Percentiles rank a stretch among this genome's conserved stretches.
phyloP scores from a whole-genome alignment of 1,140 invertebrate genomes.

The Trichonephila clavata region DNA sequence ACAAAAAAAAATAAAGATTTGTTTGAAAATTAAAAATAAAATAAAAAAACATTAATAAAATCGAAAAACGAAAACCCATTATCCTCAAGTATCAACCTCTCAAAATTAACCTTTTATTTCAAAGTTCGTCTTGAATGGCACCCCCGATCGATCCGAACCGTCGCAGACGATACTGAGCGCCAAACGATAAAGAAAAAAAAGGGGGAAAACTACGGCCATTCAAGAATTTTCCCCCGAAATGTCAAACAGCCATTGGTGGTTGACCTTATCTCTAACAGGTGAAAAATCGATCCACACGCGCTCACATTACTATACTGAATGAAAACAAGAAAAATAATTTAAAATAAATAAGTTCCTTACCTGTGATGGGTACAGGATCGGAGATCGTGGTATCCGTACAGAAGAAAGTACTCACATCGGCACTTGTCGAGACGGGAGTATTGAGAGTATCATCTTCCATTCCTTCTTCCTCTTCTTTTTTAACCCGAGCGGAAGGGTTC shows the following conservation, averaged over 20 bases:
- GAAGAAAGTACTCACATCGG: constrained; percentile 76
- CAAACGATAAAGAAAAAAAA: not conserved
- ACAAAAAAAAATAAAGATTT: no score
- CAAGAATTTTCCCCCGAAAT: constrained; percentile 57
- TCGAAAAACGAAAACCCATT: not conserved
- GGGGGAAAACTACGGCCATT: constrained; percentile 52
- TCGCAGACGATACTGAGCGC: constrained; percentile 6
- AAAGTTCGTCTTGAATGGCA: constrained; percentile 7
- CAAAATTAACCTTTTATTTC: not conserved
- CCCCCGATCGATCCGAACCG: not conserved
- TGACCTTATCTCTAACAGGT: constrained; percentile 59
- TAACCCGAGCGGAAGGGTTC: constrained; percentile 39
- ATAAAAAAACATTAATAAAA: not conserved
- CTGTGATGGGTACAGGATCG: constrained; percentile 78
- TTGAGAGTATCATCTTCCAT: constrained; percentile 76
- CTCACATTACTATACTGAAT: not conserved
- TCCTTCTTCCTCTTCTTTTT: constrained; percentile 52
- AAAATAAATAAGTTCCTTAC: constrained; percentile 59
- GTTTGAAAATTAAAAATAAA: not conserved
- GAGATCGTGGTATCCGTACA: constrained; percentile 76
- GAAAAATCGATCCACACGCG: constrained; percentile 33
- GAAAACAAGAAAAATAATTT: not conserved
- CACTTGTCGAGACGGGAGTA: constrained; percentile 76
- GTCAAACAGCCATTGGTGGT: constrained; percentile 73
- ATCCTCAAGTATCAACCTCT: not conserved